phyloP scores from a whole-genome alignment of 2,797 vertebrate genomes.

The Melanotaenia nigrans region DNA sequence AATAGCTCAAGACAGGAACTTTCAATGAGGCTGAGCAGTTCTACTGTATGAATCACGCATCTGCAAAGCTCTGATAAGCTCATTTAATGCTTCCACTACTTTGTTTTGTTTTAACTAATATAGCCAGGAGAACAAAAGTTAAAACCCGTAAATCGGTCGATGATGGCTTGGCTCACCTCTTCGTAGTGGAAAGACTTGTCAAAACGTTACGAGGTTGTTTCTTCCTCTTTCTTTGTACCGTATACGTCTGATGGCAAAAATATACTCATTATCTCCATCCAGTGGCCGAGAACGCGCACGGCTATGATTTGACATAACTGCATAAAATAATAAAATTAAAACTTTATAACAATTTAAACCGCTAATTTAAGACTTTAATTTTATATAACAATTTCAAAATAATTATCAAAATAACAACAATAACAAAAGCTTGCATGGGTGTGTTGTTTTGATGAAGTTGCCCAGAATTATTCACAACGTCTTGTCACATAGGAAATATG shows the following conservation, averaged over 20 bases:
- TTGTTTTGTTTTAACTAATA: neutral
- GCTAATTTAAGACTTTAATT: no score
- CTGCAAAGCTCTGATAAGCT: neutral
- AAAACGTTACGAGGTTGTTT: neutral
- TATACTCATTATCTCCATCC: conserved; percentile 30
- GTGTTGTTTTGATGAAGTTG: neutral
- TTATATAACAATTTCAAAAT: no score
- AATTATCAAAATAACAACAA: no score
- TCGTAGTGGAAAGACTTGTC: neutral
- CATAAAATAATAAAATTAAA: neutral
- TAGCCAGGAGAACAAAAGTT: neutral
- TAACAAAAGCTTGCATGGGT: no score
- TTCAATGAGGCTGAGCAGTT: neutral
- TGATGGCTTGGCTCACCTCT: conserved; percentile 22
- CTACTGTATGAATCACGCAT: neutral
- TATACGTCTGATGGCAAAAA: neutral
- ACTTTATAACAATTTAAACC: no score
- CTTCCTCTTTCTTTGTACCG: conserved; percentile 35
- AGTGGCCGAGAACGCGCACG: conserved; percentile 6
- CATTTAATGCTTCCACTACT: neutral
- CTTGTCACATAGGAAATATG: conserved; percentile 1
- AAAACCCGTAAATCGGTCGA: neutral
- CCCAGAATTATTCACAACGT: neutral
- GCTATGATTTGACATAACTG: neutral
- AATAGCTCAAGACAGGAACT: neutral